Evolutionary conservation across 2,797 vertebrate genomes (phyloP).

Genomic region (Luscinia luscinia): DNA sequence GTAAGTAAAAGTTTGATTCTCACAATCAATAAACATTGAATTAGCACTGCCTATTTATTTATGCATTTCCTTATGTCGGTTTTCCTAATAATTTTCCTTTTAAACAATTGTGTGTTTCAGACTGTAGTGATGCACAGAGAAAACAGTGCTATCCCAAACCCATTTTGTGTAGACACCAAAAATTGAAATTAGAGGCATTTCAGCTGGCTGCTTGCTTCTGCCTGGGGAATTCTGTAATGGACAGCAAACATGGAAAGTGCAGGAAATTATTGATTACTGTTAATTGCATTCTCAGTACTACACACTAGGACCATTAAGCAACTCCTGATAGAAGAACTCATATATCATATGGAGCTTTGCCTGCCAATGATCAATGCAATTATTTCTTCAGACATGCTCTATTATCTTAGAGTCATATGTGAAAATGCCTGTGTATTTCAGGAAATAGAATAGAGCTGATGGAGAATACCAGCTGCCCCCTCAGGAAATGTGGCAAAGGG

Average conservation of each 20-base stretch:
- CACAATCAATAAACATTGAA: not conserved
- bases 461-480: not conserved
- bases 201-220: not conserved
- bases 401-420: not conserved
- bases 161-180: not conserved
- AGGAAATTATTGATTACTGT: not conserved
- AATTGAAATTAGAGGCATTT: not conserved
- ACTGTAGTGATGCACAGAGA: not conserved
- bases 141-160: not conserved
- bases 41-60: not conserved
- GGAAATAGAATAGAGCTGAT: not conserved
- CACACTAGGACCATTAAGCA: not conserved
- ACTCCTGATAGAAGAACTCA: not conserved
- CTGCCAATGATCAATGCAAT: not conserved
- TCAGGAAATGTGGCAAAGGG: not conserved
- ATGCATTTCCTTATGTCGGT: not conserved
- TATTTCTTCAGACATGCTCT: not conserved
- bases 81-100: not conserved
- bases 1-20: constrained; percentile 68
- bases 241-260: not conserved
- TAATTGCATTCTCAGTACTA: not conserved
- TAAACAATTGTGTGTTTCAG: not conserved
- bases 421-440: not conserved
- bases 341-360: not conserved
- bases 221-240: not conserved